Base-by-base conservation (phyloP, 2,797 vertebrate species). In the Gephyroberyx darwinii region DNA sequence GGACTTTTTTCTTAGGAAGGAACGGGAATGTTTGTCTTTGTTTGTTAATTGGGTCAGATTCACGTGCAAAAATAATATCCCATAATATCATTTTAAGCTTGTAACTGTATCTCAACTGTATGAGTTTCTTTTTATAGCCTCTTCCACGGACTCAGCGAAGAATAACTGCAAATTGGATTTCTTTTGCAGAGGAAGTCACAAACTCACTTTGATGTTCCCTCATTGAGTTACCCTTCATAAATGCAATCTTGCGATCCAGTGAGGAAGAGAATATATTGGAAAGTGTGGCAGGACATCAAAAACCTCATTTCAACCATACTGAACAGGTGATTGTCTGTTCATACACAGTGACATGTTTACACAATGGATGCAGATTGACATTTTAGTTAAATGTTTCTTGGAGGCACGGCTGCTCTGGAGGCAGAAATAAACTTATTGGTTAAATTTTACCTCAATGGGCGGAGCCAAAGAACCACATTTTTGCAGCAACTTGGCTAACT, bases 191-290 rank as follows among this genome's bases (percentile, higher is more conserved):
- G 69, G 65, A 72, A 73, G 57, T 77, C 69, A 48, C 83, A 70
- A 77, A 77, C 80, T 70, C 66, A 73, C 80, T 82, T 80, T 82
- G 69, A 80, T 73, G 74, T 78, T 65, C 33, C 71, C 48, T 77
- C 62, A 75, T 65, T 69, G 79, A 77, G 47, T 74, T 71, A 43
- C 69, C 66, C 59, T 39, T 61, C 41, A 41, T 71, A 77, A 72
- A 53, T 50, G 61, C 66, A 73, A 69, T 82, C 67, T 45, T 69
- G 54, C 61, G 60, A 74, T 71, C 56, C 65, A 37, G 65, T 1
- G 5, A 71, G 65, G 62, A 77, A 39, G 37, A 33, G 26, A 31
- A 47, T 56, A 55, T 58, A 57, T 52, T 74, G 26, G 56, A 67
- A 61, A 59, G 62, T 63, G 47, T 74, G 58, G 53, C 20, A 48